Percentiles rank a stretch among this genome's conserved stretches.
phyloP scores from a whole-genome alignment of 1,140 invertebrate species.

The Brachionus manjavacas region DNA sequence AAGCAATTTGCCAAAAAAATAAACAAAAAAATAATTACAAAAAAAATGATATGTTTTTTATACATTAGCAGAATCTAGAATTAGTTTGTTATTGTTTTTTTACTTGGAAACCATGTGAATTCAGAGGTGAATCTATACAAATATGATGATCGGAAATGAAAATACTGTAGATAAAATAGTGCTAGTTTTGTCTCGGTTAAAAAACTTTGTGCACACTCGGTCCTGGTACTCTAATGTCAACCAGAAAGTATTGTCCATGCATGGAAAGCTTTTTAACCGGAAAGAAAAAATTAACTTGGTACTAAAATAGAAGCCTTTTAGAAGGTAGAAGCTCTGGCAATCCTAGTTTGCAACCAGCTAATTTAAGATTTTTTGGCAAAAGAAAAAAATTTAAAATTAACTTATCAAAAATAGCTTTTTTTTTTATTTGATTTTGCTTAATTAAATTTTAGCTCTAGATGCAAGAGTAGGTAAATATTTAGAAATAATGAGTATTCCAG shows the following conservation, averaged over 20 bases:
- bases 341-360: not conserved
- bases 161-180: not conserved
- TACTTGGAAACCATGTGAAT: constrained; percentile 4
- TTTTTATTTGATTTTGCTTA: not conserved
- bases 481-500: not conserved
- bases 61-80: not conserved
- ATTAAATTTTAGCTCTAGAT: constrained; percentile 5
- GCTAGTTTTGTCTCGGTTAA: not conserved
- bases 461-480: not conserved
- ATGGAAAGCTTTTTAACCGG: not conserved
- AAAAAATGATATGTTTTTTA: not conserved
- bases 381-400: not conserved
- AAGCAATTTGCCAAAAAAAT: constrained; percentile 23
- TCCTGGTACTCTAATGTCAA: no score
- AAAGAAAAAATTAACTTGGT: not conserved
- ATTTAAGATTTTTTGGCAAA: not conserved
- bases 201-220: no score
- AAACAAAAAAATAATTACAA: not conserved
- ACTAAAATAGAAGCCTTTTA: not conserved
- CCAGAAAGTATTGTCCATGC: not conserved
- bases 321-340: not conserved
- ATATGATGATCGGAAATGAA: not conserved
- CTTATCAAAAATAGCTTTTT: not conserved
- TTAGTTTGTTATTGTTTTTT: constrained; percentile 5
- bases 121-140: not conserved